phyloP scores from a whole-genome alignment of 2,797 vertebrate species.

The Dicrostonyx torquatus region DNA sequence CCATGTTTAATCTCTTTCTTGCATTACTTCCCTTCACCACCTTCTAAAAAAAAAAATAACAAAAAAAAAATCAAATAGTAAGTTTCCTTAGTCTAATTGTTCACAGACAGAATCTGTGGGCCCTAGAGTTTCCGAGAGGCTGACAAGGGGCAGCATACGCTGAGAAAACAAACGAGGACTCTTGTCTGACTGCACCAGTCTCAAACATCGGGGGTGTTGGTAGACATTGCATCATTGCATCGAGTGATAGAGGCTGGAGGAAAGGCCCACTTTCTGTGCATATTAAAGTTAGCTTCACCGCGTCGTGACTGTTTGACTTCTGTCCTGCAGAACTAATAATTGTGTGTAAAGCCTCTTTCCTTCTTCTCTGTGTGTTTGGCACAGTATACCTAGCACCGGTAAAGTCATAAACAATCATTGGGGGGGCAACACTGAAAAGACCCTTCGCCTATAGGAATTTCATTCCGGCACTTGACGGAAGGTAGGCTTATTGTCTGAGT shows the following conservation, averaged over 20 bases:
- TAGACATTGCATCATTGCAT: neutral
- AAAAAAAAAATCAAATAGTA: neutral
- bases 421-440: neutral
- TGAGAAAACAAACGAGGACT: neutral
- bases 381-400: neutral
- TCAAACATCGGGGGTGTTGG: neutral
- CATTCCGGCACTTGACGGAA: neutral
- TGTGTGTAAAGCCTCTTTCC: neutral
- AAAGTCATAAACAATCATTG: neutral
- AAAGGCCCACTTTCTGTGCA: neutral
- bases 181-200: neutral
- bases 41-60: neutral
- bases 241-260: neutral
- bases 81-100: neutral
- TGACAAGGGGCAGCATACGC: neutral
- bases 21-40: neutral
- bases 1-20: neutral
- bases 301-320: neutral
- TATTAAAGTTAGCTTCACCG: neutral
- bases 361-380: neutral
- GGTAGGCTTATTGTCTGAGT: neutral
- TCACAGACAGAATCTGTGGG: neutral
- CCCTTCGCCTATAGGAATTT: neutral
- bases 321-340: neutral
- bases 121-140: neutral